Base-by-base conservation (phyloP, 2,113 vertebrate genomes). In the Ptilorrhoa leucosticta region DNA sequence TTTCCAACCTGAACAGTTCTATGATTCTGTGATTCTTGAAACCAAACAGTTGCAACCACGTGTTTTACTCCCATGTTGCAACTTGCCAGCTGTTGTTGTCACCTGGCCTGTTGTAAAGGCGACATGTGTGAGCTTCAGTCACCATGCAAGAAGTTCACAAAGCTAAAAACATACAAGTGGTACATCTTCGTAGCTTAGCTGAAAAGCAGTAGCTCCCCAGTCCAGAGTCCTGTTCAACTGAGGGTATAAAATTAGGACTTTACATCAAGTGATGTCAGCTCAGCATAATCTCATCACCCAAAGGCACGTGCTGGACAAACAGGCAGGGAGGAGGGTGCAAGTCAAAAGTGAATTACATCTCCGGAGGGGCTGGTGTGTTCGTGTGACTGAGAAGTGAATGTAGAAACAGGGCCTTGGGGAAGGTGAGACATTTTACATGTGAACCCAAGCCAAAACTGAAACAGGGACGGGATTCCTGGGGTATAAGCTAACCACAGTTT, bases 31-130 rank as follows among this genome's bases (percentile, higher is more conserved):
- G 37, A 19, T 47, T 84, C 81, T 69, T 4, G 1, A 33, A 83
- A 53, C 42, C 79, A 40, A 35, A 1, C n/a, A 72, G 20, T 48
- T 0, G 0, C 48, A 82, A 28, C 24, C 60, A 54, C 6, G 3
- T 1, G 1, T 11, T 73, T 77, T 28, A 23, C 11, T 22, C 10
- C 18, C 0, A 0, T 31, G 18, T 40, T 71, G 61, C 9, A 22
- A 2, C 53, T 56, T 85, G 50, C n/a, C 50, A 61, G 54, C 48
- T 48, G 39, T 69, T 8, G 4, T 18, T 40, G 33, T 56, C 47
- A 75, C 23, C 16, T 28, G 58, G 28, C 23, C 54, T 63, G 26
- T 37, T 65, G 58, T 28, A 64, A 85, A 79, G 60, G 47, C 64
- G 39, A 66, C 13, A 20, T 4, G 15, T 28, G 30, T 80, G 48